These are phyloP conservation scores for Caenorhabditis imperialis DNA, from an alignment of 2,888 invertebrate species.

Conservation along the genomic window DNA sequence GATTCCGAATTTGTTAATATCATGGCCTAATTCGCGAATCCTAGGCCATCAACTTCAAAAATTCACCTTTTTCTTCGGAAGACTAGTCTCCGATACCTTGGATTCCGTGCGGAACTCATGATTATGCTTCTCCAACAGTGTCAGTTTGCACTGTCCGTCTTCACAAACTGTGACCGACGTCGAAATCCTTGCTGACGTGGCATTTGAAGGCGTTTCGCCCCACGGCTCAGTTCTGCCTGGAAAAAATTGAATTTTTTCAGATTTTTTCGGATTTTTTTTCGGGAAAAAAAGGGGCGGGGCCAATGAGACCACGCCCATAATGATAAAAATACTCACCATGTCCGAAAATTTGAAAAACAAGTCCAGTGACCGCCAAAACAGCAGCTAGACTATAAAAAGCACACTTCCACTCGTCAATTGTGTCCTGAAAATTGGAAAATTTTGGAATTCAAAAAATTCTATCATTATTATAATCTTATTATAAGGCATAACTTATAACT, in stretches of 20 bases:
- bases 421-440: slow-evolving; percentile 36
- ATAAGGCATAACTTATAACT: no score
- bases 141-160: slow-evolving; percentile 44
- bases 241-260: background rate
- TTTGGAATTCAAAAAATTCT: slow-evolving; percentile 7
- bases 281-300: background rate
- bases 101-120: slow-evolving; percentile 39
- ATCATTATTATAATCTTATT: no score
- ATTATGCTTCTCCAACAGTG: slow-evolving; percentile 51
- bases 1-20: no score
- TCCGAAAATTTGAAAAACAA: slow-evolving; percentile 71
- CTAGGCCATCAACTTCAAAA: no score
- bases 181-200: slow-evolving; percentile 29
- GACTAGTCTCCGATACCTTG: slow-evolving; percentile 6
- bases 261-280: no score
- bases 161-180: slow-evolving; percentile 34
- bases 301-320: background rate
- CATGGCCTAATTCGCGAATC: no score
- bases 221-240: slow-evolving; percentile 52
- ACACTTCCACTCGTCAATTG: slow-evolving; percentile 63
- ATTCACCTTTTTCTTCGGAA: slow-evolving; percentile 35
- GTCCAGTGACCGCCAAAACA: slow-evolving; percentile 68
- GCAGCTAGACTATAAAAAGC: slow-evolving; percentile 71
- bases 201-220: slow-evolving; percentile 54
- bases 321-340: slow-evolving; percentile 58